Percentiles rank a stretch among this genome's conserved stretches.
These are phyloP conservation scores for Euplexia lucipara DNA, from an alignment of 2,888 invertebrate species.

Conservation along the genomic window DNA sequence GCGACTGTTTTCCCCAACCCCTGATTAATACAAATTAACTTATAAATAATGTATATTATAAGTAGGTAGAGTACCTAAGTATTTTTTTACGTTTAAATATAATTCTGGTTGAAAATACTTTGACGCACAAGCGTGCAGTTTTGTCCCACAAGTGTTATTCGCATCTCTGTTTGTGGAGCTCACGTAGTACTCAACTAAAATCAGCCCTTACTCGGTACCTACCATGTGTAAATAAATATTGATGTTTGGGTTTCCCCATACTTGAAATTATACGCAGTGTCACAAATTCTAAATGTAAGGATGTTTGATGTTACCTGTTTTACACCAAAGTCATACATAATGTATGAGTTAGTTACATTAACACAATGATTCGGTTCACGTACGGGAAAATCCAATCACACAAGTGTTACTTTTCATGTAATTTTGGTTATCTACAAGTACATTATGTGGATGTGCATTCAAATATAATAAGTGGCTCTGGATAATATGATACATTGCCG, in stretches of 20 bases:
- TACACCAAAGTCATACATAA: conserved; percentile 10
- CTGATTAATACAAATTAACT: no score
- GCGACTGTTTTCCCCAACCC: not conserved
- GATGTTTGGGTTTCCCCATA: not conserved
- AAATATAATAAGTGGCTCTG: not conserved
- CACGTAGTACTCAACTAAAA: no score
- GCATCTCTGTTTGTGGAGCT: no score
- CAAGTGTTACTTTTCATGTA: not conserved
- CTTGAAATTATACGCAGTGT: not conserved
- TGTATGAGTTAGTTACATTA: conserved; percentile 11
- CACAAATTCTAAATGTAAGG: no score
- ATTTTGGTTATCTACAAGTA: not conserved
- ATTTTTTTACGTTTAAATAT: no score
- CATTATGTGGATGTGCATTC: not conserved
- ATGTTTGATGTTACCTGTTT: conserved; percentile 23
- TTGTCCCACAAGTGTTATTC: no score
- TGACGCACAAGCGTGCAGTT: no score
- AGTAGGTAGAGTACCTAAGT: no score
- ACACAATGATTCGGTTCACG: conserved; percentile 18
- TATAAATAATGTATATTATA: no score
- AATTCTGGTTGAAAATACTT: no score
- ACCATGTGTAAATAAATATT: not conserved
- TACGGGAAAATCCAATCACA: conserved; percentile 7
- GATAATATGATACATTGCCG: no score
- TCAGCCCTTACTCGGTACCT: not conserved